Evolutionary conservation across 2,888 invertebrate species (phyloP), one percentile per base, ranked within the genome.

Genomic region (Vannuccia rotundouncinata): DNA sequence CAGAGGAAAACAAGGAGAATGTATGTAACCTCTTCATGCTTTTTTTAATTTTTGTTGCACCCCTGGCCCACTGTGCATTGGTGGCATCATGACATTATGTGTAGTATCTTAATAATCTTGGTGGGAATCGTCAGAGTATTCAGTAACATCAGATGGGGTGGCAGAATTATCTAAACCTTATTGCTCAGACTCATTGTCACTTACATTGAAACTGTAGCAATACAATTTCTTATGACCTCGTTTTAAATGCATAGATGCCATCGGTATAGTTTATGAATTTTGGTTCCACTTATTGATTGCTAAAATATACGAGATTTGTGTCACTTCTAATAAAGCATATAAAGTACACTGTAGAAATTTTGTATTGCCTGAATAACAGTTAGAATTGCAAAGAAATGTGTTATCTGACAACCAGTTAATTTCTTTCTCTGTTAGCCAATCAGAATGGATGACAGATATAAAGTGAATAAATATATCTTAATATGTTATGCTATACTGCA

Each of bases 71-170:
- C n/a, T n/a, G n/a, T n/a, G n/a, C n/a, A n/a, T n/a, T n/a, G n/a
- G n/a, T n/a, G n/a, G n/a, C 66, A 66, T 2, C 25, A 66, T 66
- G 25, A 22, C 66, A 5, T 66, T 27, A 22, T 66, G 66, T 66
- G 25, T 22, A 66, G 66, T 5, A 17, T 66, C 66, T 66, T 66
- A 5, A 66, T 66, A 17, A 66, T 66, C 66, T 66, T 66, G 66
- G 66, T 22, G 66, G 66, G 66, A 66, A 66, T 66, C 66, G 10
- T 66, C 66, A 66, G 66, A 66, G 66, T 66, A 66, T 5, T 66
- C 66, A 66, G 66, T 66, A 66, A n/a, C 66, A 66, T 66, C 66
- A 66, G 66, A 22, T 27, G 17, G 45, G 45, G 45, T 45, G 45
- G 5, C 17, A 45, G 5, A 45, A 45, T 45, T 45, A 45, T 45